Evolutionary conservation across 2,888 invertebrate genomes (phyloP).

Genomic region (Notodonta dromedarius): DNA sequence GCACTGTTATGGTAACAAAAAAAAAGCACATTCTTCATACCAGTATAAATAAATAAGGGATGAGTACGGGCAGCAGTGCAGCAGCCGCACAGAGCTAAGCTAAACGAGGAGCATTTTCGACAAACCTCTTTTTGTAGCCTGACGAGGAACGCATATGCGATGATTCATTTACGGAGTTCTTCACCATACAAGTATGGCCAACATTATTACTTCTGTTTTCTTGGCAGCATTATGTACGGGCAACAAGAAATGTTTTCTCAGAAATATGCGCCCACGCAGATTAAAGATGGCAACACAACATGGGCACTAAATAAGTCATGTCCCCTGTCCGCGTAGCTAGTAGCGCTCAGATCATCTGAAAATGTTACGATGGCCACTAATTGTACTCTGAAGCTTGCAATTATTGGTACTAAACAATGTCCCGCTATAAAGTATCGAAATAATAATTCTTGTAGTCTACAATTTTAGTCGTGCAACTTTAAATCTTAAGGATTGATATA

Average conservation of each 20-base stretch:
- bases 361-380: constrained; percentile 56
- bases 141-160: constrained; percentile 81
- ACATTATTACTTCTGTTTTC: constrained; percentile 82
- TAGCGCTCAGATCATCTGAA: constrained; percentile 60
- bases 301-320: constrained; percentile 81
- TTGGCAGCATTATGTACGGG: constrained; percentile 77
- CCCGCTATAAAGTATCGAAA: constrained; percentile 11
- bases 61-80: constrained; percentile 68
- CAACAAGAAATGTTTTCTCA: constrained; percentile 80
- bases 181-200: constrained; percentile 77
- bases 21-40: constrained; percentile 78
- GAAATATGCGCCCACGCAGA: constrained; percentile 82
- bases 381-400: constrained; percentile 46
- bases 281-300: constrained; percentile 81
- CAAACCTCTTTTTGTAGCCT: constrained; percentile 79
- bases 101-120: constrained; percentile 79
- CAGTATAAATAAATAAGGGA: constrained; percentile 83
- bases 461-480: not conserved
- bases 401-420: constrained; percentile 43
- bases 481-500: constrained; percentile 19
- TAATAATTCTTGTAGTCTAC: not conserved
- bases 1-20: constrained; percentile 72
- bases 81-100: constrained; percentile 59
- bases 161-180: constrained; percentile 82
- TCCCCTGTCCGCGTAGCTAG: constrained; percentile 71